A percentile compares a stretch with the other conserved stretches of the same genome.
Conservation (phyloP, 2,113 vertebrate genomes). For the Ellobius talpinus region DNA sequence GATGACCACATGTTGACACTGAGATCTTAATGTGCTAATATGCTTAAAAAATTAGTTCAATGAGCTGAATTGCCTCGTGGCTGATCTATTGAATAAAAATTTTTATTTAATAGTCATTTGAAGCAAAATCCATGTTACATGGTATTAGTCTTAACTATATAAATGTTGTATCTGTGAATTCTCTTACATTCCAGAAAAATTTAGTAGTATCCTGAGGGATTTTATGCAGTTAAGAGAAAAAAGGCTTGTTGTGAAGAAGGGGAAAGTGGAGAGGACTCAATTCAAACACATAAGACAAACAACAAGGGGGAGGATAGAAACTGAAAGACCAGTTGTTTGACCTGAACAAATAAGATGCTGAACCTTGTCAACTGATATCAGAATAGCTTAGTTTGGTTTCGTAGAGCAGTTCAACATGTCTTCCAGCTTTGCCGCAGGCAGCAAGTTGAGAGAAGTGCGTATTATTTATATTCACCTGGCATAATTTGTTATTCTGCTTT, state of each 20-base stretch:
- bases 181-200: conserved; percentile 30
- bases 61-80: not conserved
- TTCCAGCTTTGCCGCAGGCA: conserved; percentile 31
- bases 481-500: conserved; percentile 70
- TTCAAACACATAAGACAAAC: not conserved
- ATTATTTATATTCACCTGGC: conserved; percentile 78
- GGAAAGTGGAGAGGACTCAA: not conserved
- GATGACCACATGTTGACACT: not conserved
- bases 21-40: not conserved
- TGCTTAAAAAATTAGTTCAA: conserved; percentile 5
- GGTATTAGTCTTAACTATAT: not conserved
- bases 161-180: not conserved
- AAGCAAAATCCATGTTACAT: not conserved
- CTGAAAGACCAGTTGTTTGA: not conserved
- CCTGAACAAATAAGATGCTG: not conserved
- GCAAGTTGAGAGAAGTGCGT: conserved; percentile 60
- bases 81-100: not conserved
- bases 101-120: conserved; percentile 18
- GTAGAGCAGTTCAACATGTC: conserved; percentile 13
- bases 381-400: conserved; percentile 27
- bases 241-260: not conserved
- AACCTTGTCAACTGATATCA: not conserved
- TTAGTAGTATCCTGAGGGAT: not conserved
- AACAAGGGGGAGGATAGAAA: not conserved
- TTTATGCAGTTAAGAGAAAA: not conserved